Evolutionary conservation across 2,797 vertebrate species (phyloP).

Genomic region (Pangasius larnaudii): DNA sequence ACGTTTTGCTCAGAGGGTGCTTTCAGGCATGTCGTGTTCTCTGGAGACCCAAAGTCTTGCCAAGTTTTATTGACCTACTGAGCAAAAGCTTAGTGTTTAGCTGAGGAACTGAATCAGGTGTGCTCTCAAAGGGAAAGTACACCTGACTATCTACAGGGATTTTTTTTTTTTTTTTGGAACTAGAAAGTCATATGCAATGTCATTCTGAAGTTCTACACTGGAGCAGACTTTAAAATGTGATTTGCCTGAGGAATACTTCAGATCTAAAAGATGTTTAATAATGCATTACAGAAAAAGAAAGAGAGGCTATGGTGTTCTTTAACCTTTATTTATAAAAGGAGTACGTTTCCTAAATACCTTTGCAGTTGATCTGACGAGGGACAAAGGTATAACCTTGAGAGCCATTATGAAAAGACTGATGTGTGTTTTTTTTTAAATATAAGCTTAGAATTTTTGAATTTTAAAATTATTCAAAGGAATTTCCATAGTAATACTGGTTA

Average conservation of each 20-base stretch:
- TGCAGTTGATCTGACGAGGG: background rate
- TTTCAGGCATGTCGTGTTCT: background rate
- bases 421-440: background rate
- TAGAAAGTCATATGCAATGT: background rate
- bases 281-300: background rate
- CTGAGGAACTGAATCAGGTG: conserved; percentile 8
- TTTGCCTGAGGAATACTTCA: background rate
- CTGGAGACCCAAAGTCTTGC: background rate
- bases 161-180: background rate
- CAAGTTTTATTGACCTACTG: background rate
- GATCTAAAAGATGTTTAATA: background rate
- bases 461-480: background rate
- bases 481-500: background rate
- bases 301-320: background rate
- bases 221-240: background rate
- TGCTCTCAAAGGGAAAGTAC: background rate
- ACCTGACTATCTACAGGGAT: background rate
- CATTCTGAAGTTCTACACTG: background rate
- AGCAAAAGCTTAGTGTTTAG: background rate
- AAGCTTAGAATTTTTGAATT: background rate
- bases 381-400: conserved; percentile 10
- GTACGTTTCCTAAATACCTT: conserved; percentile 1
- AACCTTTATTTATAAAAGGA: conserved; percentile 32
- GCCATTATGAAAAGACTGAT: conserved; percentile 4
- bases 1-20: background rate